Evolutionary conservation across 2,113 vertebrate species (phyloP).

Genomic region (Parotia lawesii): DNA sequence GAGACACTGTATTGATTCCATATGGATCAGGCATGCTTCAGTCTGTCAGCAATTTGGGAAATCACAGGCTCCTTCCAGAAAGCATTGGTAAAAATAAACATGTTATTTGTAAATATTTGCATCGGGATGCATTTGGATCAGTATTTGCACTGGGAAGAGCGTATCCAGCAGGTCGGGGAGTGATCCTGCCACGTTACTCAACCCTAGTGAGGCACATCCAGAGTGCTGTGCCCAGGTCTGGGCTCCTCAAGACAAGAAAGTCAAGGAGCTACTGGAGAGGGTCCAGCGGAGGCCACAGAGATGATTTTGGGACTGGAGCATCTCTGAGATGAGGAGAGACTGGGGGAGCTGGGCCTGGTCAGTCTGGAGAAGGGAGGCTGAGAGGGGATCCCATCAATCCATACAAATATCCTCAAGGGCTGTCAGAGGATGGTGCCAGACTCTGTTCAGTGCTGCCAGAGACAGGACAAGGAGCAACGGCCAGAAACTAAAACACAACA

Average conservation of each 20-base stretch:
- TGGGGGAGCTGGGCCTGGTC: too few species aligned
- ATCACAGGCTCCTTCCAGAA: neutral
- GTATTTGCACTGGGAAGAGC: neutral
- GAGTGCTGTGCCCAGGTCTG: too few species aligned
- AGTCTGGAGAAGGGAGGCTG: too few species aligned
- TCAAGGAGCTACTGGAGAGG: neutral
- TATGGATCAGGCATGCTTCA: too few species aligned
- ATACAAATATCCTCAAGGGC: too few species aligned
- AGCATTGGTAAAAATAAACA: neutral
- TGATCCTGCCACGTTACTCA: neutral
- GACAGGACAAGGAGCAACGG: neutral
- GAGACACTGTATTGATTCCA: neutral
- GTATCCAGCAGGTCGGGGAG: neutral
- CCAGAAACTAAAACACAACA: neutral
- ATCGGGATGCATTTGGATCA: neutral
- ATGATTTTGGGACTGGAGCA: neutral
- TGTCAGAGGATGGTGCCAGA: too few species aligned
- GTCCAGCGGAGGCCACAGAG: neutral
- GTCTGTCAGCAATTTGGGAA: neutral
- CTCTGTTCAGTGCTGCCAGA: neutral
- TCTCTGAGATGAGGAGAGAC: neutral
- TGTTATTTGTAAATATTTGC: neutral
- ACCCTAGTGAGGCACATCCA: neutral
- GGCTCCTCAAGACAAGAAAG: neutral
- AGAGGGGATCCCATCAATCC: too few species aligned